Evolutionary conservation across 2,888 invertebrate genomes (phyloP), one percentile per base, ranked within the genome.

Genomic region (Cecidostiba fungosa): DNA sequence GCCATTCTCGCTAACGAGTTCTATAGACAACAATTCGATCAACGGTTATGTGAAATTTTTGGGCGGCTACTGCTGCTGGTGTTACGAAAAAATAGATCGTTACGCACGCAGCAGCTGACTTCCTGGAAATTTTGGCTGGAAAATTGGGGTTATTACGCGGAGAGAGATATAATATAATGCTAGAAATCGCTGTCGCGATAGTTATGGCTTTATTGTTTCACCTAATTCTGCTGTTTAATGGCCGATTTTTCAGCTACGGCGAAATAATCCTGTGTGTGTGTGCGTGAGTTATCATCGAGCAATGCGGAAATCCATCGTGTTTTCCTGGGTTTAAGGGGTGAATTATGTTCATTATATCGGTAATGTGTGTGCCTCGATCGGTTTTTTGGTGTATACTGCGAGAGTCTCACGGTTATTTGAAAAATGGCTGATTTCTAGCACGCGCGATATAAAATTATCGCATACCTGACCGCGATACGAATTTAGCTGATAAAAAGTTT

Each of bases 1-100:
- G 83, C 83, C 70, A 43, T 19, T 74, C 76, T 66, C 19, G 32
- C 54, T 3, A 70, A 70, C 70, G 39, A 70, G 70, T n/a, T 19
- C 36, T 70, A 70, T 36, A 73, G 23, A 26, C 47, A 47, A 39
- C n/a, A n/a, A 6, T 72, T 59, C 59, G 59, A 59, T 59, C 59
- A 4, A 43, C 1, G 43, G 43, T 43, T 59, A 59, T 23, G 23
- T 59, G 59, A 23, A n/a, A 19, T 23, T 59, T 59, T 23, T 23
- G n/a, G 23, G n/a, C n/a, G 23, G 59, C 50, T 47, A 14, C 12
- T 54, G 54, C 14, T 23, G 59, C 59, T 62, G 59, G 10, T 62
- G 10, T 23, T 62, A 23, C 62, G 62, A 26, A 62, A 43, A 62
- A 62, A 23, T 10, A 62, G 12, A 62, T 62, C 29, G 26, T 16